Percentiles rank a stretch among this genome's conserved stretches.
phyloP scores from a whole-genome alignment of 2,888 invertebrate genomes.

The Frankliniella intonsa region DNA sequence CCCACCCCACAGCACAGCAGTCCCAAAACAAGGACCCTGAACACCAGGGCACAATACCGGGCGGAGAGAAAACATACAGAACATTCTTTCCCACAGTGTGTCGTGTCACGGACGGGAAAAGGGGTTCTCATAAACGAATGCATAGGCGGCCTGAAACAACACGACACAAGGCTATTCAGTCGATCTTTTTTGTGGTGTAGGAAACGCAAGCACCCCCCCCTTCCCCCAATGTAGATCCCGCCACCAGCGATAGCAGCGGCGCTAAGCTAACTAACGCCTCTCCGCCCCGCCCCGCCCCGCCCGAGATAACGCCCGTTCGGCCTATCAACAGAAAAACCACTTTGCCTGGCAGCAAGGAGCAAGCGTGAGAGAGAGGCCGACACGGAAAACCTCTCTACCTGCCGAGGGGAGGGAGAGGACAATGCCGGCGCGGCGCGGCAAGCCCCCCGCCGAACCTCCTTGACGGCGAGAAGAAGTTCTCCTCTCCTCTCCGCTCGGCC shows the following conservation, averaged over 20 bases:
- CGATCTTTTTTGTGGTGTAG: not conserved
- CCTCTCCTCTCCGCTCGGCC: too few species aligned
- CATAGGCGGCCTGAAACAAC: too few species aligned
- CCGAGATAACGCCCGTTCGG: not conserved
- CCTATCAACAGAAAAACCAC: too few species aligned
- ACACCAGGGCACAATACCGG: too few species aligned
- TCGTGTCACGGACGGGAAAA: too few species aligned
- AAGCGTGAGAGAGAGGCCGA: not conserved
- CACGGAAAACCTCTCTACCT: conserved; percentile 4
- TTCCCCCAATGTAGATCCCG: not conserved
- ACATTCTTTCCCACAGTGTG: too few species aligned
- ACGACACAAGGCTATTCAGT: not conserved
- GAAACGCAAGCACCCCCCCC: not conserved
- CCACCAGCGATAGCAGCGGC: not conserved
- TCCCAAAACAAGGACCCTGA: too few species aligned
- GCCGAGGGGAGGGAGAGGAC: not conserved
- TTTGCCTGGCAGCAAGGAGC: not conserved
- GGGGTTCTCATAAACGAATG: too few species aligned
- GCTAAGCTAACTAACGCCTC: not conserved
- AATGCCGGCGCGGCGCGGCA: not conserved
- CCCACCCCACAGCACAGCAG: too few species aligned
- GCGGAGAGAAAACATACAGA: too few species aligned
- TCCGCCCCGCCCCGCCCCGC: not conserved
- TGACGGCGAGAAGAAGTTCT: too few species aligned
- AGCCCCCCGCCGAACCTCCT: too few species aligned